These are phyloP conservation scores for Jacana jacana DNA, from an alignment of 2,113 vertebrate species.

Conservation along the genomic window DNA sequence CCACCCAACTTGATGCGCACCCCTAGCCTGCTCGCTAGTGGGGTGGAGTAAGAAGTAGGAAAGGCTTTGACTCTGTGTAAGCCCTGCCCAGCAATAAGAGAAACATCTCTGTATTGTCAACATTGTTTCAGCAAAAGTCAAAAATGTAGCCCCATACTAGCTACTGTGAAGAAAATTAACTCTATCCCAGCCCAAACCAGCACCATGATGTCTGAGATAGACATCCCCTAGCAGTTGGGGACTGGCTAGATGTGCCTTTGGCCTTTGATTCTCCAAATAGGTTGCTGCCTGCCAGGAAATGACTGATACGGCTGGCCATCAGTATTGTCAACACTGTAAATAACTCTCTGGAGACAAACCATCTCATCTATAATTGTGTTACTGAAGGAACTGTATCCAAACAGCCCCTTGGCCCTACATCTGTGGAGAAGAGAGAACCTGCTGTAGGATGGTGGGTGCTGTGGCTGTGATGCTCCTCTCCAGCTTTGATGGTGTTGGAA, in stretches of 20 bases:
- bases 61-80: neutral
- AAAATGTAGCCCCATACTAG: neutral
- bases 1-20: neutral
- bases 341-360: neutral
- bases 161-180: neutral
- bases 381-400: neutral
- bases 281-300: neutral
- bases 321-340: neutral
- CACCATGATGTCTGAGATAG: neutral
- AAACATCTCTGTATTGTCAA: neutral
- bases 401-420: neutral
- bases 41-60: neutral
- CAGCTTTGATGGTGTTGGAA: neutral
- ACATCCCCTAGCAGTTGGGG: neutral
- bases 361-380: neutral
- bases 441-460: neutral
- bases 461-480: neutral
- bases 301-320: fast-evolving
- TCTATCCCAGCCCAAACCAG: neutral
- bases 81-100: neutral
- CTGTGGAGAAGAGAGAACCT: neutral
- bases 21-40: neutral
- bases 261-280: neutral
- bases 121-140: neutral
- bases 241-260: neutral